Base-by-base conservation (phyloP, 1,140 invertebrate genomes). In the Macrobrachium nipponense region DNA sequence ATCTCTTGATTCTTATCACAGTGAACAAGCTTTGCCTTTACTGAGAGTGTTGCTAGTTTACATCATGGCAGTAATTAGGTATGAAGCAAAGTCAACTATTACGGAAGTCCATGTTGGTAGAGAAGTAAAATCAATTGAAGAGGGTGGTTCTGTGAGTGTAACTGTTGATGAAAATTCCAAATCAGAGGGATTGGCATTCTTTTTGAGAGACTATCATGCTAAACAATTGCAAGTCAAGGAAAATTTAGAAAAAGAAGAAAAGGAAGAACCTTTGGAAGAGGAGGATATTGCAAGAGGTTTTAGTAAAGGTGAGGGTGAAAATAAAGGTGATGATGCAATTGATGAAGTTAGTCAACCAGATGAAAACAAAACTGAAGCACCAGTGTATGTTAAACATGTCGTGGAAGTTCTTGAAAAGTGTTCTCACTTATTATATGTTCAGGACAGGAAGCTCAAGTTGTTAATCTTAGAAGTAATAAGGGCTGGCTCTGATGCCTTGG, bases 351-450 rank as follows among this genome's bases (percentile, higher is more conserved):
- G 20, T 70, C 23, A 70, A 12, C n/a, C 20, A 7, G 17, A 43
- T 15, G 70, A 82, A 62, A 59, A 82, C 36, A 85, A 80, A 68
- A 78, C 20, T n/a, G 43, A 23, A 23, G 44, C 70, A 27, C 86
- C 86, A 3, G 36, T 18, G 17, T 66, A 87, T 27, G 70, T 87
- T 58, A 62, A 82, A 58, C 73, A 82, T 58, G 82, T 87, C 20
- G 86, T 87, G 7, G 62, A 66, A 20, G 76, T 87, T n/a, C 10
- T 87, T 44, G 86, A 87, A 66, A 62, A 73, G 20, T 87, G 80
- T 61, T 82, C 72, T 58, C 76, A 73, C 36, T 59, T 87, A 18
- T 59, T 87, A 23, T 79, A 87, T 61, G 51, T 62, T 14, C 70
- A 79, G 20, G 86, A 87, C 23, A 62, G 80, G 17, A 78, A 82